A percentile compares a stretch with the other conserved stretches of the same genome.
Conservation (phyloP, 2,113 vertebrate species). For the Macaca mulatta region DNA sequence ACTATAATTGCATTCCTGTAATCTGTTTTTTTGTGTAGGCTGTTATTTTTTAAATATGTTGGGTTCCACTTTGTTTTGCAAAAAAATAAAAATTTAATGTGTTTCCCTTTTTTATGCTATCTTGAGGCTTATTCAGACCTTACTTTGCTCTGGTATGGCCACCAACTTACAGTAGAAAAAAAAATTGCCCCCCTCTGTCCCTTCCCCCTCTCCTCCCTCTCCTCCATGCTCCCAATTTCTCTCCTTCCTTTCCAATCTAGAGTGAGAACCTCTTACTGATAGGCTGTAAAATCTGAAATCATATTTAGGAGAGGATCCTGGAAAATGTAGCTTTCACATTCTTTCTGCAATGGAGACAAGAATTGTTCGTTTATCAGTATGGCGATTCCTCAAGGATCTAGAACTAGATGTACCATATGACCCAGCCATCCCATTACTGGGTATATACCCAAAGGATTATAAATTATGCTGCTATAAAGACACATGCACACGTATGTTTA, state of each 20-base stretch:
- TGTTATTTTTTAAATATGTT: neutral
- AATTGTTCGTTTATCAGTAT: neutral
- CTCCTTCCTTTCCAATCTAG: neutral
- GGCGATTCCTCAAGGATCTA: too few relatives aligned
- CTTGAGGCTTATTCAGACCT: neutral
- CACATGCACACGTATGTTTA: too few relatives aligned
- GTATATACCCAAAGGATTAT: too few relatives aligned
- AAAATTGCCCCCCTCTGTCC: too few relatives aligned
- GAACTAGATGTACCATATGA: too few relatives aligned
- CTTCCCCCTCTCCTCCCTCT: neutral
- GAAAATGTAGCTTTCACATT: too few relatives aligned
- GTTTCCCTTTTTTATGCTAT: neutral
- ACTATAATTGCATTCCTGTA: neutral
- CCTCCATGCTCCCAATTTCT: neutral
- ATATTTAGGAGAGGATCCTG: rapidly evolving
- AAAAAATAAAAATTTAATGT: rapidly evolving
- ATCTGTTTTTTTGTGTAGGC: too few relatives aligned
- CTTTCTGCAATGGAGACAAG: neutral
- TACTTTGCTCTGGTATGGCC: neutral
- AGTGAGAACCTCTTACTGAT: neutral
- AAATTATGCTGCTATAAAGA: too few relatives aligned
- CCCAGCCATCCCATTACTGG: too few relatives aligned
- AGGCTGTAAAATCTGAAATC: neutral
- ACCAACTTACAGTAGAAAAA: neutral
- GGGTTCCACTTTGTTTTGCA: neutral